Evolutionary conservation across 1,140 invertebrate genomes (phyloP).

Genomic region (Meloidogyne chitwoodi): DNA sequence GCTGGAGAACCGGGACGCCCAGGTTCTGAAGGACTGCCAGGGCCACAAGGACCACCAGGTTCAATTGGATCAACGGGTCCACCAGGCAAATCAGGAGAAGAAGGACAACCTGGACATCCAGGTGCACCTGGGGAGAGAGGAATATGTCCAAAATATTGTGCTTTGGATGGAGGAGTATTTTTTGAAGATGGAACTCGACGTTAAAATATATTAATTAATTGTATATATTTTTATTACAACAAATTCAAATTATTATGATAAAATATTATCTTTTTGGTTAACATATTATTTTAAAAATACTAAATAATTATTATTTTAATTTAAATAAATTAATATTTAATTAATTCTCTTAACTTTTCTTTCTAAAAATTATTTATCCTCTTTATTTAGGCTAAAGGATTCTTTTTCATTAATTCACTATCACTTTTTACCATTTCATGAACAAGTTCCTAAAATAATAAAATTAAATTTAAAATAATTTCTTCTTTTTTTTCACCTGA

Average conservation of each 20-base stretch:
- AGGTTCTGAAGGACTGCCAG: slow-evolving; percentile 44
- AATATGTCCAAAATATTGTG: slow-evolving; percentile 36
- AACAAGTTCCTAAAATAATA: slow-evolving; percentile 72
- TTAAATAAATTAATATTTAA: background rate
- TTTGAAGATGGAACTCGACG: slow-evolving; percentile 37
- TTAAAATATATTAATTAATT: background rate
- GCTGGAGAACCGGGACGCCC: slow-evolving; percentile 41
- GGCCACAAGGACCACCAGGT: slow-evolving; percentile 19
- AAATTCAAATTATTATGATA: background rate
- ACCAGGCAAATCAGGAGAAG: slow-evolving; percentile 45
- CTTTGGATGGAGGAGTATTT: slow-evolving; percentile 36
- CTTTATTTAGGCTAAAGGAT: slow-evolving; percentile 66
- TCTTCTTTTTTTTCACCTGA: slow-evolving; percentile 21
- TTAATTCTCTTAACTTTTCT: background rate
- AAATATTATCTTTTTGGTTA: background rate
- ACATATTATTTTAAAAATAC: background rate
- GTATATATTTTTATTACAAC: background rate
- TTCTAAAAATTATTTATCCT: background rate
- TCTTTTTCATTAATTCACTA: slow-evolving; percentile 81
- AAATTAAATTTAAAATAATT: slow-evolving; percentile 6
- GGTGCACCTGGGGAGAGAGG: slow-evolving; percentile 30
- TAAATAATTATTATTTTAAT: background rate
- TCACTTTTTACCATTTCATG: slow-evolving; percentile 94
- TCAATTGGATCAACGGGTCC: slow-evolving; percentile 39
- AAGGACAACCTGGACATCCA: slow-evolving; percentile 41